These are phyloP conservation scores for Sarcoramphus papa DNA, from an alignment of 2,797 vertebrate species.

Conservation along the genomic window DNA sequence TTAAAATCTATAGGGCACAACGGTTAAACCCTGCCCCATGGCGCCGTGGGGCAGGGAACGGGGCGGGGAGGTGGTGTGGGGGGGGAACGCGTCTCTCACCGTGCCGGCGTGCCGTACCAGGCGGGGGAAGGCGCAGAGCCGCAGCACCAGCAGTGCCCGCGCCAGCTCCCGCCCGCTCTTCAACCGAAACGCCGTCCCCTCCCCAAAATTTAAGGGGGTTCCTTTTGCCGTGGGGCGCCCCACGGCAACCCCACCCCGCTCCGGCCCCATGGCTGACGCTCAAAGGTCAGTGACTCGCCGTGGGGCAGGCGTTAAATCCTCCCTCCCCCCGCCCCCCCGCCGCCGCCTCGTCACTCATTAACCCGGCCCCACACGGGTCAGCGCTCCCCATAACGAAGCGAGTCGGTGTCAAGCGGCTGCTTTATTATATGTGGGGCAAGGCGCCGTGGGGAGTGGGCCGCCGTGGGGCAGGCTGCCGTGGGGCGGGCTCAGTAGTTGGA, in stretches of 20 bases:
- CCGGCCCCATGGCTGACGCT: background rate
- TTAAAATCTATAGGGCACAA: background rate
- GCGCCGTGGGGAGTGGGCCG: no score
- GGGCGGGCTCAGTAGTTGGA: conserved; percentile 79
- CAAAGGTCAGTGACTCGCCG: background rate
- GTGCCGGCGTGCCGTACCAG: background rate
- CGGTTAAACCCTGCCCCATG: no score
- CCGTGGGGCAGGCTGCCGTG: no score
- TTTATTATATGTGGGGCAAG: background rate
- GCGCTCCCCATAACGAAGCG: no score
- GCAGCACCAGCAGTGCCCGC: background rate
- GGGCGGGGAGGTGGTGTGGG: no score
- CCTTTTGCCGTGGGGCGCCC: background rate
- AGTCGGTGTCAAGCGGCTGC: no score
- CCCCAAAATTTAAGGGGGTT: background rate
- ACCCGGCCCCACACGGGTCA: no score
- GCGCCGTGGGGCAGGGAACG: no score
- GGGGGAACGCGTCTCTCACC: background rate
- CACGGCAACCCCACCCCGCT: background rate
- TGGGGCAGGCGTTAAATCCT: no score
- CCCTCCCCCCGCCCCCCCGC: no score
- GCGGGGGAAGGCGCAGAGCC: background rate
- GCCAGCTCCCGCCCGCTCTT: background rate
- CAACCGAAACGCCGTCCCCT: background rate
- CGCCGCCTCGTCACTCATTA: background rate